A percentile compares a stretch with the other conserved stretches of the same genome.
These are phyloP conservation scores for Recurvirostra avosetta DNA, from an alignment of 2,113 vertebrate genomes.

Conservation along the genomic window DNA sequence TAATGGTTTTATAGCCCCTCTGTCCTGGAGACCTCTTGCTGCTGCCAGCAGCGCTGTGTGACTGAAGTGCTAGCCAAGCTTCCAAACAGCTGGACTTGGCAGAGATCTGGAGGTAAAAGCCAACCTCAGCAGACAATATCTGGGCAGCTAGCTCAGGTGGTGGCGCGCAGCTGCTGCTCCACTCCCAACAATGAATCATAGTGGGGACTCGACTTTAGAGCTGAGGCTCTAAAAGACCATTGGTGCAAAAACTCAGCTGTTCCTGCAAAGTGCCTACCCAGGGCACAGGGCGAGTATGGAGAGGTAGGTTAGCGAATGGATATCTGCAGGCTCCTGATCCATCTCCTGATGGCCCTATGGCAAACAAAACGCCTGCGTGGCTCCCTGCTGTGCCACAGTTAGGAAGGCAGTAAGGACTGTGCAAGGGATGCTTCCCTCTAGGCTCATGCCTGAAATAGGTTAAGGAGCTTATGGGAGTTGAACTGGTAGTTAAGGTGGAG, in stretches of 20 bases:
- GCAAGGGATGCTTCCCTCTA: background rate
- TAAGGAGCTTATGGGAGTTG: background rate
- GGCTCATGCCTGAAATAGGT: background rate
- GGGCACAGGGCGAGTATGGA: background rate
- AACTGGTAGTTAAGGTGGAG: background rate
- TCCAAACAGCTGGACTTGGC: background rate
- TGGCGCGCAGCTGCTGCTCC: background rate
- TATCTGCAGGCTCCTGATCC: background rate
- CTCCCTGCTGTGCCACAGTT: background rate
- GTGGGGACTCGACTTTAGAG: background rate
- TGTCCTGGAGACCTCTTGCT: background rate
- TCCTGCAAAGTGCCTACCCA: background rate
- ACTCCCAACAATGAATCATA: background rate
- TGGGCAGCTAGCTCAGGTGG: background rate
- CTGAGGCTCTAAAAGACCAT: background rate
- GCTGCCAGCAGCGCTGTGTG: background rate
- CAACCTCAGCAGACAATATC: background rate
- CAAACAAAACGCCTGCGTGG: background rate
- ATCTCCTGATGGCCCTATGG: rapidly evolving
- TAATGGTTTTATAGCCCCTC: background rate
- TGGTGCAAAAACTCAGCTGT: background rate
- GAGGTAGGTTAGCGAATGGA: background rate
- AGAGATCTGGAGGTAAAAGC: background rate
- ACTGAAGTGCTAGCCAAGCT: background rate
- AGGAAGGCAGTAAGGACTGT: background rate